A percentile compares a stretch with the other conserved stretches of the same genome.
These are phyloP conservation scores for Lomographa bimaculata DNA, from an alignment of 2,888 invertebrate genomes.

Conservation along the genomic window DNA sequence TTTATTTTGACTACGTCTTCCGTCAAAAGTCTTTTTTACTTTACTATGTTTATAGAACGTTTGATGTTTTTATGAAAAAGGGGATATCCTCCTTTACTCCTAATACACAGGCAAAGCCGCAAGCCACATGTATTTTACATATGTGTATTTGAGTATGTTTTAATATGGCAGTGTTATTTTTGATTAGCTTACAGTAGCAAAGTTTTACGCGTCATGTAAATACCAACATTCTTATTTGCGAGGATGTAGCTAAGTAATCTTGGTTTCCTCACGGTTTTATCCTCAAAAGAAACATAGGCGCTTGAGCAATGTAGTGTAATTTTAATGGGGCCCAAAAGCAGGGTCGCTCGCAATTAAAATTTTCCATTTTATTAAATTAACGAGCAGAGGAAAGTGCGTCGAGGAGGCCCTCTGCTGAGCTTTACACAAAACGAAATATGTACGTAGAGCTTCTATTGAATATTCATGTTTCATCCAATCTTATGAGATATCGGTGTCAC, in stretches of 20 bases:
- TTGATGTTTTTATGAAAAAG: too few relatives aligned
- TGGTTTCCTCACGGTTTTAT: constrained; percentile 43
- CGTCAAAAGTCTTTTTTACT: too few relatives aligned
- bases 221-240: constrained; percentile 35
- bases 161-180: too few relatives aligned
- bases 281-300: constrained; percentile 44
- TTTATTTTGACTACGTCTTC: too few relatives aligned
- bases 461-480: not conserved
- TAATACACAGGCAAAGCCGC: too few relatives aligned
- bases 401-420: constrained; percentile 39
- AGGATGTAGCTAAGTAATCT: constrained; percentile 31
- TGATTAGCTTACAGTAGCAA: too few relatives aligned
- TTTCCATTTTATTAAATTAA: constrained; percentile 64
- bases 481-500: not conserved
- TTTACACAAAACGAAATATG: constrained; percentile 27
- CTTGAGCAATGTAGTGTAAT: constrained; percentile 49
- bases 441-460: constrained; percentile 3
- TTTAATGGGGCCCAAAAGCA: constrained; percentile 50
- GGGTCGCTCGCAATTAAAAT: constrained; percentile 59
- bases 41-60: too few relatives aligned
- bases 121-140: too few relatives aligned
- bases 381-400: constrained; percentile 47
- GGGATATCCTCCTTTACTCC: too few relatives aligned
- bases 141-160: too few relatives aligned
- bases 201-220: too few relatives aligned